Evolutionary conservation across 2,797 vertebrate species (phyloP).

Genomic region (Phrynocephalus forsythii): DNA sequence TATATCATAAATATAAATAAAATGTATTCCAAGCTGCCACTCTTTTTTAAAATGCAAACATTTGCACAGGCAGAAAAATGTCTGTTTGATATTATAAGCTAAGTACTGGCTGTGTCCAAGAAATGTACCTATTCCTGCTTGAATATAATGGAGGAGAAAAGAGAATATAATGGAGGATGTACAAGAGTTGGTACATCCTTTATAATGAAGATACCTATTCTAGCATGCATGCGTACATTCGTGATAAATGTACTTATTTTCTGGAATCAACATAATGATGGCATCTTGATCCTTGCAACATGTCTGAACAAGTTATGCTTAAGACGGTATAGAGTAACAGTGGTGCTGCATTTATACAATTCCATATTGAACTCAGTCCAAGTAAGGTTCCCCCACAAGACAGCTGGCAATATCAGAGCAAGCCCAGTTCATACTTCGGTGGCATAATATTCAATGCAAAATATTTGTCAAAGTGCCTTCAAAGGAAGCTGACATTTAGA

Average conservation of each 20-base stretch:
- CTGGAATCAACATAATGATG: not conserved
- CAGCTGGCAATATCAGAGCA: constrained; percentile 11
- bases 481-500: constrained; percentile 38
- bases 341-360: constrained; percentile 25
- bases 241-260: not conserved
- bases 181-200: not conserved
- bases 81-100: not conserved
- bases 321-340: constrained; percentile 5
- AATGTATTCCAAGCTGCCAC: not conserved
- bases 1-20: no score
- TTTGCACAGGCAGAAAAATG: not conserved
- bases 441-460: not conserved
- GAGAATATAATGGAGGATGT: not conserved
- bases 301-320: constrained; percentile 1
- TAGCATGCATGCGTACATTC: not conserved
- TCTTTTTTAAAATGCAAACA: not conserved
- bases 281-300: constrained; percentile 17
- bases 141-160: not conserved
- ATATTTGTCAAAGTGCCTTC: constrained; percentile 12
- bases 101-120: no score
- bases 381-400: constrained; percentile 20
- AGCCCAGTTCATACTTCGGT: constrained; percentile 26
- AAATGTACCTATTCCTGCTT: not conserved
- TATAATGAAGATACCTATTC: not conserved
- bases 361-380: not conserved